Evolutionary conservation across 2,888 invertebrate species (phyloP).

Genomic region (Adelphocoris suturalis): DNA sequence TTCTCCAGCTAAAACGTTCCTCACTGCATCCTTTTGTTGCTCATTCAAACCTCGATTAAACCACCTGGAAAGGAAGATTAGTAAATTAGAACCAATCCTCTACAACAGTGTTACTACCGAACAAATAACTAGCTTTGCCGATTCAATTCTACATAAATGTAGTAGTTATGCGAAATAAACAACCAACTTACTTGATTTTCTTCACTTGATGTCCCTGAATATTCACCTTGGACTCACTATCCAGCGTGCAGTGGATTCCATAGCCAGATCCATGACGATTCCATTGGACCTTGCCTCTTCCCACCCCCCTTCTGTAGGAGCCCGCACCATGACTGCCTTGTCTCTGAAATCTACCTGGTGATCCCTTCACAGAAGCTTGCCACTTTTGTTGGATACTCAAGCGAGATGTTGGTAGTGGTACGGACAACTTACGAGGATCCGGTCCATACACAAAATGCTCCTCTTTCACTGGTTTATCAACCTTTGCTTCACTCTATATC

Average conservation of each 20-base stretch:
- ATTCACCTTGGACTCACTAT: conserved; percentile 64
- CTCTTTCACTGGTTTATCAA: not conserved
- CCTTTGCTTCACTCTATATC: conserved; percentile 4
- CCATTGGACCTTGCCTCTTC: conserved; percentile 50
- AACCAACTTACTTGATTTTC: conserved; percentile 58
- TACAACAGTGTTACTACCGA: no score
- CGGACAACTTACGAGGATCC: conserved; percentile 66
- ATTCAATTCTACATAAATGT: no score
- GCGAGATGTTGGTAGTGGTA: not conserved
- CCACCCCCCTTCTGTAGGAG: not conserved
- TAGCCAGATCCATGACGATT: conserved; percentile 69
- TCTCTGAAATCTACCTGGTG: not conserved
- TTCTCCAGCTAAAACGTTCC: conserved; percentile 87
- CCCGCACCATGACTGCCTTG: not conserved
- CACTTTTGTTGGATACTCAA: conserved; percentile 67
- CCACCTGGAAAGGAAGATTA: conserved; percentile 79
- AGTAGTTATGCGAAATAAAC: no score
- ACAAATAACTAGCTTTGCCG: no score
- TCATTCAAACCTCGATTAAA: conserved; percentile 86
- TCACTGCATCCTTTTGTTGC: conserved; percentile 89
- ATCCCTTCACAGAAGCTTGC: conserved; percentile 40
- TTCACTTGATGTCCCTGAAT: conserved; percentile 53
- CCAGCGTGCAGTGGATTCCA: conserved; percentile 67
- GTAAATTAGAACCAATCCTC: not conserved
- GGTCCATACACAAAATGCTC: conserved; percentile 53